Percentiles rank a stretch among this genome's conserved stretches.
Conservation (phyloP, 2,797 vertebrate species). For the Danionella dracula region DNA sequence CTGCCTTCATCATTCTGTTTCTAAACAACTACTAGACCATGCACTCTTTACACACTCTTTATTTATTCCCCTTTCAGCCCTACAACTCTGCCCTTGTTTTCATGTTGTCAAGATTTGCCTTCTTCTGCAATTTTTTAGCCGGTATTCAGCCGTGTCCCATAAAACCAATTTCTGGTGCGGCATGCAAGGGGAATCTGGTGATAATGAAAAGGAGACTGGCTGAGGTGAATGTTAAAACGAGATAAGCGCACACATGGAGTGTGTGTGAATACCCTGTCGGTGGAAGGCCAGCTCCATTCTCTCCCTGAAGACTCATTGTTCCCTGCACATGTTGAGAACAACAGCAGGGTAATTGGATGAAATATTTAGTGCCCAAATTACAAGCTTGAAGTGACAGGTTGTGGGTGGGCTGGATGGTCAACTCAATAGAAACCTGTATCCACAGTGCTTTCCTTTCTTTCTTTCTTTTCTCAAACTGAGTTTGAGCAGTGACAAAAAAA, state of each 20-base stretch:
- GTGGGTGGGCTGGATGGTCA: conserved; percentile 4
- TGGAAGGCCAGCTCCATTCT: conserved; percentile 19
- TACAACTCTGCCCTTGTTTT: conserved; percentile 50
- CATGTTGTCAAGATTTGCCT: conserved; percentile 38
- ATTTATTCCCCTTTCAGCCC: conserved; percentile 40
- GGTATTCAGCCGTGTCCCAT: conserved; percentile 52
- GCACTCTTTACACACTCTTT: not conserved
- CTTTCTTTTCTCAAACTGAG: no score
- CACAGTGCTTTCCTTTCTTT: no score
- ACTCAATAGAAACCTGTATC: not conserved
- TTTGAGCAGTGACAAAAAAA: no score
- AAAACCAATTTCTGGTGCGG: conserved; percentile 59
- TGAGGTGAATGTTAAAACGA: conserved; percentile 59
- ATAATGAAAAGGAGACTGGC: conserved; percentile 59
- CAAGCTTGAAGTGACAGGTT: conserved; percentile 1
- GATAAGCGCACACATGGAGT: conserved; percentile 46
- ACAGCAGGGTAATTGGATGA: conserved; percentile 36
- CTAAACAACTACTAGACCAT: conserved; percentile 24
- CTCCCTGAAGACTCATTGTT: conserved; percentile 18
- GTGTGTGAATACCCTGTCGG: conserved; percentile 40
- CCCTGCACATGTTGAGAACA: conserved; percentile 20
- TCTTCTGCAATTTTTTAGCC: conserved; percentile 41
- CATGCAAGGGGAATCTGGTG: conserved; percentile 49
- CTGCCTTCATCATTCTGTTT: conserved; percentile 12
- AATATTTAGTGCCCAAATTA: conserved; percentile 26